phyloP scores from a whole-genome alignment of 2,888 invertebrate species.

The Adelphocoris suturalis region DNA sequence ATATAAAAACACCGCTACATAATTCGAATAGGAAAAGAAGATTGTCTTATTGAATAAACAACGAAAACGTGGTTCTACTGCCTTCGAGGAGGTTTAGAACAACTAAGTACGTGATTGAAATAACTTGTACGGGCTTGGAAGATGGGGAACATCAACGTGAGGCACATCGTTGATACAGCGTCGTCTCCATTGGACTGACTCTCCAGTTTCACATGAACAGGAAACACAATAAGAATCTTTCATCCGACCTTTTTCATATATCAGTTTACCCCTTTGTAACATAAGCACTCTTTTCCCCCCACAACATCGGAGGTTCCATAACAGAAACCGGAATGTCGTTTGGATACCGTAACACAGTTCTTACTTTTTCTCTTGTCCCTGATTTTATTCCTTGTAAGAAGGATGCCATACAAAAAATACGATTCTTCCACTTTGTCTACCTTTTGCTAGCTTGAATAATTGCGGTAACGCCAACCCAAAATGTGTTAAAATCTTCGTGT shows the following conservation, averaged over 20 bases:
- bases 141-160: constrained; percentile 39
- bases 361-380: neutral
- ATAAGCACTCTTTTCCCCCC: neutral
- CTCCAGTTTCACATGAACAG: constrained; percentile 46
- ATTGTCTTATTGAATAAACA: constrained; percentile 60
- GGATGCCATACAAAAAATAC: neutral
- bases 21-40: constrained; percentile 42
- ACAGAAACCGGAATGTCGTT: neutral
- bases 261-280: neutral
- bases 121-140: constrained; percentile 28
- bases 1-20: constrained; percentile 7
- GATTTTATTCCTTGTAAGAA: neutral
- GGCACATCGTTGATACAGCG: constrained; percentile 16
- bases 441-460: neutral
- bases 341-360: neutral
- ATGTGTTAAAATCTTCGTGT: no score
- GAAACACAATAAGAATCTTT: constrained; percentile 55
- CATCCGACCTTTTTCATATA: constrained; percentile 30
- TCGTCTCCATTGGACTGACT: neutral
- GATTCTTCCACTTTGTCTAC: neutral
- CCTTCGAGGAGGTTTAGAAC: constrained; percentile 18
- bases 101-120: constrained; percentile 56
- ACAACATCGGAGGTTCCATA: neutral
- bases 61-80: constrained; percentile 42
- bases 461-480: no score